Percentiles rank a stretch among this genome's conserved stretches.
phyloP scores from a whole-genome alignment of 30 jellyfish, hydroid and myxozoan genomes.

The Chrysaora quinquecirrha region DNA sequence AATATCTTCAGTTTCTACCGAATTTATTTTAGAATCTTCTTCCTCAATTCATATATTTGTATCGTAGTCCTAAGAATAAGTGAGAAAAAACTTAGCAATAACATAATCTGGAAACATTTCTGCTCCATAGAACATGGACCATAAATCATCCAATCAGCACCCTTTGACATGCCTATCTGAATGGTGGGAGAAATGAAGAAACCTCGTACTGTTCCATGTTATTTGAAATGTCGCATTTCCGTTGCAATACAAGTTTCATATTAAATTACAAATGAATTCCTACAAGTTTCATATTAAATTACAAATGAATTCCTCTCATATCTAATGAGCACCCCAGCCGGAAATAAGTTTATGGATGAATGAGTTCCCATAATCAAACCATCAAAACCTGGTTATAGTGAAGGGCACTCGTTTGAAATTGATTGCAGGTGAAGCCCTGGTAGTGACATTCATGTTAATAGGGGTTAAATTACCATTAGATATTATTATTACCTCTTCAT shows the following conservation, averaged over 20 bases:
- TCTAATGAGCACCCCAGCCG: no score
- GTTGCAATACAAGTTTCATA: no score
- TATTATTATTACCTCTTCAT: constrained; percentile 21
- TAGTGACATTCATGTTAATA: no score
- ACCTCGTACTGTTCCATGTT: constrained; percentile 4
- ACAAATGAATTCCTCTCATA: no score
- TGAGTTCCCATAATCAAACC: not conserved
- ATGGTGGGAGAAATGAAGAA: not conserved
- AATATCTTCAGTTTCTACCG: not conserved
- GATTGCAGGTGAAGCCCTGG: no score
- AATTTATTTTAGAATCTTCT: constrained; percentile 1
- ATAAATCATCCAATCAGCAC: not conserved
- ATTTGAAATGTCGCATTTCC: no score
- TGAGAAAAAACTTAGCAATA: not conserved
- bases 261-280: no score
- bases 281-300: no score
- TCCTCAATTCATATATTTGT: not conserved
- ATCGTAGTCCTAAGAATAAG: not conserved
- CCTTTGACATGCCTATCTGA: not conserved
- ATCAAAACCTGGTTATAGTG: not conserved
- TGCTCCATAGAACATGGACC: no score
- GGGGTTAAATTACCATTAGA: no score
- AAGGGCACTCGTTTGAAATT: no score
- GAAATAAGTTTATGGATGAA: not conserved
- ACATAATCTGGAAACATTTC: not conserved